Percentiles rank a stretch among this genome's conserved stretches.
Conservation (phyloP, 2,797 vertebrate genomes). For the Loris lydekkerianus region DNA sequence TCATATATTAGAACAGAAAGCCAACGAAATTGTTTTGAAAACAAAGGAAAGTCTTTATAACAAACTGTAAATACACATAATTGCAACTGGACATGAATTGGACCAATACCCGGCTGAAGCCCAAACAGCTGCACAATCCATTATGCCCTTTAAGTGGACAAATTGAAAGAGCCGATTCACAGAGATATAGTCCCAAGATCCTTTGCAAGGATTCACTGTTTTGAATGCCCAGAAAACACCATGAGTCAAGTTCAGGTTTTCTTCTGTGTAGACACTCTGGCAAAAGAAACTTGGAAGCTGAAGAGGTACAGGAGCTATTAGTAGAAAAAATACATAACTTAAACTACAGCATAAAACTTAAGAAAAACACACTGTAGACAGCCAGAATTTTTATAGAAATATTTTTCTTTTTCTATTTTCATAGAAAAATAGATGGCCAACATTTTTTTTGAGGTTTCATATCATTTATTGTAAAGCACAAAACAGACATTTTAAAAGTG, state of each 20-base stretch:
- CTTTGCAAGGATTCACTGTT: conserved; percentile 69
- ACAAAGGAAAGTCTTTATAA: conserved; percentile 69
- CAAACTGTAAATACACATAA: conserved; percentile 69
- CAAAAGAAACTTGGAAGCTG: conserved; percentile 33
- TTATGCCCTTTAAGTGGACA: conserved; percentile 68
- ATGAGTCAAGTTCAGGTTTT: conserved; percentile 70
- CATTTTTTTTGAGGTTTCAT: conserved; percentile 94
- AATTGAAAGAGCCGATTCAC: conserved; percentile 78
- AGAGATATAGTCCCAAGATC: conserved; percentile 73
- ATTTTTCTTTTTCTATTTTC: background rate
- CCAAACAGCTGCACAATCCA: conserved; percentile 68
- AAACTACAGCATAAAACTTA: conserved; percentile 49
- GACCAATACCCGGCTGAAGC: conserved; percentile 51
- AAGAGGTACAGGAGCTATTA: background rate
- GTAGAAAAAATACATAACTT: conserved; percentile 27
- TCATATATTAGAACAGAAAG: conserved; percentile 51
- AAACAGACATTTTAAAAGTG: conserved; percentile 99
- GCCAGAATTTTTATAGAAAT: background rate
- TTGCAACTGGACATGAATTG: conserved; percentile 64
- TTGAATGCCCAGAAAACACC: conserved; percentile 60
- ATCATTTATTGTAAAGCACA: conserved; percentile 99
- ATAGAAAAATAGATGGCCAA: conserved; percentile 31
- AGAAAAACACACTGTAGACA: conserved; percentile 38
- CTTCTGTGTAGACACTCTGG: conserved; percentile 24
- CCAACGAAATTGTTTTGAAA: conserved; percentile 62